Conservation (phyloP, 2,113 vertebrate genomes). For the rabbit (Oryctolagus cuniculus) region DNA sequence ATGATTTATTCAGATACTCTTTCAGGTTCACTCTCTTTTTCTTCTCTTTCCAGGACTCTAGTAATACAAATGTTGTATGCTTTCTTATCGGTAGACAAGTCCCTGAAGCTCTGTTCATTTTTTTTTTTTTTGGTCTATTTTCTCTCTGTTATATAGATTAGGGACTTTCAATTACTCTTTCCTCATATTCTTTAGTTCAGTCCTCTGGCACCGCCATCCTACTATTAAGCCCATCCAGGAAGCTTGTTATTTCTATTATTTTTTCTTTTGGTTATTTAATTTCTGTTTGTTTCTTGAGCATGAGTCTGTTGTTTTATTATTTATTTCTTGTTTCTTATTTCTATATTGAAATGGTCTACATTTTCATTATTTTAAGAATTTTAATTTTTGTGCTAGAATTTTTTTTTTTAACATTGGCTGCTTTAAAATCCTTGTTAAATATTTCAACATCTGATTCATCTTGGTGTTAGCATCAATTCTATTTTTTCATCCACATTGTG, state of each 20-base stretch:
- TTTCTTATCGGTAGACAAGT: not conserved
- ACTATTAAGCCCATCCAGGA: not conserved
- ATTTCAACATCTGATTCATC: not conserved
- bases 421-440: not conserved
- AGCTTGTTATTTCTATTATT: not conserved
- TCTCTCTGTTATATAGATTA: not conserved
- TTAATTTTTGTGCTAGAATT: not conserved
- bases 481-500: conserved; percentile 5
- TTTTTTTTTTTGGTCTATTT: not conserved
- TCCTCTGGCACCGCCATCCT: not conserved
- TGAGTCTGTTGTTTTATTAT: not conserved
- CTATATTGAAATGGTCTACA: not conserved
- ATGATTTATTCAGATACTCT: not conserved
- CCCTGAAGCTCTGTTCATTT: not conserved
- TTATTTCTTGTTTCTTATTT: not conserved
- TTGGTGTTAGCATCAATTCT: not conserved
- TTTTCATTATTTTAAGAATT: not conserved
- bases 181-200: not conserved
- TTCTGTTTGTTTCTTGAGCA: not conserved
- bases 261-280: not conserved
- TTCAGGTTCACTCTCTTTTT: not conserved
- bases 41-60: not conserved
- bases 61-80: not conserved
- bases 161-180: not conserved
- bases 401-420: not conserved